Base-by-base conservation (phyloP, 2,113 vertebrate genomes). In the Butorides virescens region DNA sequence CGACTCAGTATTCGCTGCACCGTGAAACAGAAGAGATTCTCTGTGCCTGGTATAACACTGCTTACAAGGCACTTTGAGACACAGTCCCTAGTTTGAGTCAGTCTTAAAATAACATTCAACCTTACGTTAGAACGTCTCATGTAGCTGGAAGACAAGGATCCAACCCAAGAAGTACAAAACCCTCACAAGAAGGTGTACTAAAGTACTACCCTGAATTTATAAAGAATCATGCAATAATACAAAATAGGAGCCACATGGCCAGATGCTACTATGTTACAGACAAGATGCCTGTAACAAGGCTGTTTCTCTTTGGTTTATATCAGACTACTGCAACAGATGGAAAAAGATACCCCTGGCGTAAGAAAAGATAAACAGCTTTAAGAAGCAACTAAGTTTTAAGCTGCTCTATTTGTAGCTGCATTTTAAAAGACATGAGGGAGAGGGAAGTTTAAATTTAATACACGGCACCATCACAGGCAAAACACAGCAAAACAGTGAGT, bases 321-420 rank as follows among this genome's bases (percentile, higher is more conserved):
- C 56, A 39, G 10, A n/a, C 22, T 65, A 63, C 74, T 3, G 3
- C 85, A 93, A 86, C 47, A 80, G 55, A 66, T 74, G 26, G 19
- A 59, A 77, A 88, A 66, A 77, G 15, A 81, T 15, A 83, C 10
- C 13, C 46, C 21, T 52, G 47, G n/a, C 11, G 1, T 80, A 83
- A 65, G 87, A 86, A 85, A 92, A 96, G 52, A 65, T 62, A 90
- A 92, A 88, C 46, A 81, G 55, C 68, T 93, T 94, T 86, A 88
- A 83, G 59, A 68, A 90, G 58, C 50, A 86, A 26, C 30, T 75
- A 74, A 75, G 27, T 88, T 93, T 96, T 88, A 94, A 92, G 56
- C 36, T 47, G 67, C 39, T 94, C 72, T 88, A 49, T 72, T 91
- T 87, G 82, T 47, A 89, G 68, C 36, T 86, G n/a, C 22, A 52